These are phyloP conservation scores for Cotesia typhae DNA, from an alignment of 1,140 invertebrate genomes.

Conservation along the genomic window DNA sequence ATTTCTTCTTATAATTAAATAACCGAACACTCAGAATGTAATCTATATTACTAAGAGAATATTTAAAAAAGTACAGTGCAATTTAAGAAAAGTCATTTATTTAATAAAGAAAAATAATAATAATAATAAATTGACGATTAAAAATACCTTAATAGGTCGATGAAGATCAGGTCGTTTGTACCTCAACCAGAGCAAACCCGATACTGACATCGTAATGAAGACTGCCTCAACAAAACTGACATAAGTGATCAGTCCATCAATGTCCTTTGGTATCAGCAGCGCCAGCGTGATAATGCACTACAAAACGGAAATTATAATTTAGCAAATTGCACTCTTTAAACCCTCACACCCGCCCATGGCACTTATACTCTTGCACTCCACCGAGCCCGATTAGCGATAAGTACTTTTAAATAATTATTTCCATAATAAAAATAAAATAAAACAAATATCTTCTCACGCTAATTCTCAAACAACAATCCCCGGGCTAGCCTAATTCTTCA, in stretches of 20 bases:
- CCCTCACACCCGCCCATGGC: too few relatives aligned
- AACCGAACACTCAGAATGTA: too few relatives aligned
- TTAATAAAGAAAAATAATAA: constrained; percentile 10
- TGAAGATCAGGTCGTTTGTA: constrained; percentile 76
- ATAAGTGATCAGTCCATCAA: constrained; percentile 93
- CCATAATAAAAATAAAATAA: not conserved
- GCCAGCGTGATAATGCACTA: constrained; percentile 83
- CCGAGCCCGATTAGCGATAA: too few relatives aligned
- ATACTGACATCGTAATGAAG: constrained; percentile 90
- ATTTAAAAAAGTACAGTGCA: not conserved
- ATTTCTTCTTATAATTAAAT: not conserved
- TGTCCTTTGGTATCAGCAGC: constrained; percentile 83
- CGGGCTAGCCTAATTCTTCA: too few relatives aligned
- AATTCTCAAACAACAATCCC: too few relatives aligned
- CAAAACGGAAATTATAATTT: constrained; percentile 59
- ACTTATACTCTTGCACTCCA: not conserved
- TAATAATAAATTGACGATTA: constrained; percentile 2
- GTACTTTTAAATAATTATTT: not conserved
- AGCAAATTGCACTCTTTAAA: constrained; percentile 30
- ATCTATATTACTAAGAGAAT: too few relatives aligned
- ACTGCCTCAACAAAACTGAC: constrained; percentile 92
- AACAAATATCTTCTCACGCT: constrained; percentile 1
- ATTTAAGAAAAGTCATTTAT: not conserved
- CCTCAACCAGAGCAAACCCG: constrained; percentile 87
- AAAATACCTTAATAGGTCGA: constrained; percentile 75